Percentiles rank a stretch among this genome's conserved stretches.
Conservation (phyloP, 2,888 invertebrate species). For the Harpalus rufipes region DNA sequence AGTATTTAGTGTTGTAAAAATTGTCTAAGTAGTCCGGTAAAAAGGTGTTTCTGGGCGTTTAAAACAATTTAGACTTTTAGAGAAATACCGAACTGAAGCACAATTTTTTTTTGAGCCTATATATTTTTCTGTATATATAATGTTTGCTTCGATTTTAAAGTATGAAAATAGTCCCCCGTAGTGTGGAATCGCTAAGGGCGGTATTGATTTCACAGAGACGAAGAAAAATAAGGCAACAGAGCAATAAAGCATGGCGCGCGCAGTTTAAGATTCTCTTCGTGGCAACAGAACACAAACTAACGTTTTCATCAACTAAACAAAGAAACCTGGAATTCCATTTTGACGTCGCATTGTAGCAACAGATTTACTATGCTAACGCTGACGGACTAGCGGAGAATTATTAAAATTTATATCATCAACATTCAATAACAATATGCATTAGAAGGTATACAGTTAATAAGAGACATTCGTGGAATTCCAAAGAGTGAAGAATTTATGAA, state of each 20-base stretch:
- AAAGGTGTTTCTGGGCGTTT: no score
- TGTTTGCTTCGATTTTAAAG: neutral
- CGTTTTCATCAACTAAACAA: conserved; percentile 47
- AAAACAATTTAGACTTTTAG: no score
- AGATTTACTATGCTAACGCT: conserved; percentile 4
- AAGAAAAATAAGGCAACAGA: conserved; percentile 76
- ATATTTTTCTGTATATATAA: no score
- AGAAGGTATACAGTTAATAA: neutral
- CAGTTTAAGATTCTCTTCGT: conserved; percentile 70
- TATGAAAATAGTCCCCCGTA: neutral
- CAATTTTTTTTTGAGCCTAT: neutral
- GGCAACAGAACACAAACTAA: conserved; percentile 34
- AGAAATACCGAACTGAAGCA: no score
- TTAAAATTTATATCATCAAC: conserved; percentile 39
- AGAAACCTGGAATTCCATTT: conserved; percentile 6
- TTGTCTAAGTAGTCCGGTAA: no score
- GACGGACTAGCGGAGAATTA: conserved; percentile 16
- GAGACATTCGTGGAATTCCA: conserved; percentile 3
- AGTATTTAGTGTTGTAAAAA: no score
- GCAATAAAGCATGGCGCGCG: conserved; percentile 74
- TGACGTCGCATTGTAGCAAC: neutral
- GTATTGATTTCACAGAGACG: conserved; percentile 76
- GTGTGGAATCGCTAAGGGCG: conserved; percentile 56
- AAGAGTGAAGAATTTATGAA: neutral
- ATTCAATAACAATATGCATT: conserved; percentile 19